Evolutionary conservation across 37 sponge, comb jelly and placozoan genomes (phyloP).

Genomic region (Lycopodina hypogea): DNA sequence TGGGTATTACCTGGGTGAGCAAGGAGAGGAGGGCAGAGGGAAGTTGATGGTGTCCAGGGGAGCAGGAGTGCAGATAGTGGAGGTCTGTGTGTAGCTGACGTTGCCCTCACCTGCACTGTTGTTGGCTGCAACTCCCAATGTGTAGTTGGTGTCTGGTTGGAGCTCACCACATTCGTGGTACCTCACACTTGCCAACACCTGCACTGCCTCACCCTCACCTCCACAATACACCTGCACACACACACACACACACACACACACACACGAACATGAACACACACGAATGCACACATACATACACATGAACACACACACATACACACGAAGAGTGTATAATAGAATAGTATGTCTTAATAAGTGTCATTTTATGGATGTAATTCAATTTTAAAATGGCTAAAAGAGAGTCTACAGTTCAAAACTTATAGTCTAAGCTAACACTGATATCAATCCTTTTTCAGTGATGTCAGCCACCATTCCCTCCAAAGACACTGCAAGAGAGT

Average conservation of each 20-base stretch:
- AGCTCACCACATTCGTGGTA: slow-evolving; percentile 23
- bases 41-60: background rate
- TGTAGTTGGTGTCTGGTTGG: slow-evolving; percentile 21
- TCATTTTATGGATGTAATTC: too few species aligned
- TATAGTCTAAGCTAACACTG: too few species aligned
- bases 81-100: background rate
- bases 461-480: too few species aligned
- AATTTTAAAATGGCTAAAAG: too few species aligned
- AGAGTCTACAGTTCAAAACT: too few species aligned
- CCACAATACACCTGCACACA: background rate
- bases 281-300: background rate
- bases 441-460: too few species aligned
- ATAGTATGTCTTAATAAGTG: too few species aligned
- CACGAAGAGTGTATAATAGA: too few species aligned
- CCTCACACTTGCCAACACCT: background rate
- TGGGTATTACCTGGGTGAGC: background rate
- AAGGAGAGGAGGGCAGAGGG: background rate
- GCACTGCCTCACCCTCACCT: background rate
- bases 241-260: background rate
- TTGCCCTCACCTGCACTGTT: slow-evolving; percentile 26
- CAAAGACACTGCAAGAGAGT: too few species aligned
- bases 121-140: slow-evolving; percentile 17
- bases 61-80: slow-evolving; percentile 17
- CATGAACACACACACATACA: background rate
- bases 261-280: background rate